Percentiles rank a stretch among this genome's conserved stretches.
phyloP scores from a whole-genome alignment of 1,140 invertebrate genomes.

The Papilio xuthus region DNA sequence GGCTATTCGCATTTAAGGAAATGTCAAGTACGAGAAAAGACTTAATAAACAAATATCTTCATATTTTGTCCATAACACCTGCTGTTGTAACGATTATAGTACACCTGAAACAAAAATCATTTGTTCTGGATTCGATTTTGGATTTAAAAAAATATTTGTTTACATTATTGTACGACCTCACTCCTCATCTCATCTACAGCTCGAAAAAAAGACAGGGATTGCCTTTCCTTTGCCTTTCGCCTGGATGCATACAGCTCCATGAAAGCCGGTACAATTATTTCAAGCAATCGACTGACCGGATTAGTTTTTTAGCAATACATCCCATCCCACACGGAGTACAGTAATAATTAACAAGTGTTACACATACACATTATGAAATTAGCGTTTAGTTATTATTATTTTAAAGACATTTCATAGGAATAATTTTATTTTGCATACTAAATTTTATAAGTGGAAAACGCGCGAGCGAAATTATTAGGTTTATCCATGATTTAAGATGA shows the following conservation, averaged over 20 bases:
- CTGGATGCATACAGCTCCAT: neutral
- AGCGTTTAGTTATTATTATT: neutral
- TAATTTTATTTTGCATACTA: neutral
- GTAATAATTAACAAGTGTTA: neutral
- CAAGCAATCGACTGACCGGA: too few species aligned
- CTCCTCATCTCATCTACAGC: neutral
- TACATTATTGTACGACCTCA: neutral
- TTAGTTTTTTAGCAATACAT: neutral
- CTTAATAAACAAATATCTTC: slow-evolving; percentile 17
- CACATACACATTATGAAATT: neutral
- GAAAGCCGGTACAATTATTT: neutral
- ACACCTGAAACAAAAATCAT: neutral
- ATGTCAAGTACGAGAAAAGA: slow-evolving; percentile 15
- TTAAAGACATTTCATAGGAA: neutral
- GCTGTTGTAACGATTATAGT: neutral
- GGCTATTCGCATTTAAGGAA: slow-evolving; percentile 32
- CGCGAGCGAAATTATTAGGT: neutral
- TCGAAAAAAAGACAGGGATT: too few species aligned
- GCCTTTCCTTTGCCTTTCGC: too few species aligned
- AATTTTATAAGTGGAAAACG: neutral
- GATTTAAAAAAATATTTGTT: neutral
- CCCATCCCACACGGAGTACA: neutral
- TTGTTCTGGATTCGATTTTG: neutral
- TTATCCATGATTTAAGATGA: neutral
- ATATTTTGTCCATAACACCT: neutral